These are phyloP conservation scores for Holothuria glaberrima DNA, from an alignment of 35 echinoderm and acorn worm species.

Conservation along the genomic window DNA sequence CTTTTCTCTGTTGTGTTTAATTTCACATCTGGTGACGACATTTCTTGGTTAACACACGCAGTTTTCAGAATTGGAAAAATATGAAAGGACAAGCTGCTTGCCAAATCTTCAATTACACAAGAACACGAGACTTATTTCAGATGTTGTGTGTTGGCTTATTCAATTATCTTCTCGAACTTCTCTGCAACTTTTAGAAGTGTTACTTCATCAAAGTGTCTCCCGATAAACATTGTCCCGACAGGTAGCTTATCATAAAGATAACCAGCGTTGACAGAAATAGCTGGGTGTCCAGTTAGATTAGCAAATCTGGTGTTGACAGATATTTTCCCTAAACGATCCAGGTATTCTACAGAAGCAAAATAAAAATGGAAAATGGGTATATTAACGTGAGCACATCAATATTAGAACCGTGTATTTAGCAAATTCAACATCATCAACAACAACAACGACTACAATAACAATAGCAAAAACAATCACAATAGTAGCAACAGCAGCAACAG, in stretches of 20 bases:
- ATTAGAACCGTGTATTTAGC: neutral
- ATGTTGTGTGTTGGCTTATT: too few relatives aligned
- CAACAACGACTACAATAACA: neutral
- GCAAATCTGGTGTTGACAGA: slow-evolving; percentile 25
- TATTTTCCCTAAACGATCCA: neutral
- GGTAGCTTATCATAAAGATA: neutral
- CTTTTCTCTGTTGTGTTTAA: too few relatives aligned
- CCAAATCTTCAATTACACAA: too few relatives aligned
- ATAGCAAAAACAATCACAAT: neutral
- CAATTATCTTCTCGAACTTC: neutral
- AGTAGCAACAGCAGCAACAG: neutral
- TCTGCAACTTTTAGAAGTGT: slow-evolving; percentile 16
- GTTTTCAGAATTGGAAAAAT: too few relatives aligned
- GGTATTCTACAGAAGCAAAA: neutral
- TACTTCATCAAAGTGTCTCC: slow-evolving; percentile 41
- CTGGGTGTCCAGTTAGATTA: slow-evolving; percentile 40
- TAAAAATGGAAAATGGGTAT: neutral
- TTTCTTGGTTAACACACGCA: too few relatives aligned
- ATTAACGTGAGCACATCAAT: neutral
- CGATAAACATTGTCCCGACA: slow-evolving; percentile 20
- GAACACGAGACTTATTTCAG: too few relatives aligned
- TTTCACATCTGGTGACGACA: too few relatives aligned
- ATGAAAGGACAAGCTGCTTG: too few relatives aligned
- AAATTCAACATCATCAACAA: neutral
- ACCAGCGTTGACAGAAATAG: slow-evolving; percentile 35